Percentiles rank a stretch among this genome's conserved stretches.
Conservation (phyloP, 2,797 vertebrate species). For the Iguana delicatissima region DNA sequence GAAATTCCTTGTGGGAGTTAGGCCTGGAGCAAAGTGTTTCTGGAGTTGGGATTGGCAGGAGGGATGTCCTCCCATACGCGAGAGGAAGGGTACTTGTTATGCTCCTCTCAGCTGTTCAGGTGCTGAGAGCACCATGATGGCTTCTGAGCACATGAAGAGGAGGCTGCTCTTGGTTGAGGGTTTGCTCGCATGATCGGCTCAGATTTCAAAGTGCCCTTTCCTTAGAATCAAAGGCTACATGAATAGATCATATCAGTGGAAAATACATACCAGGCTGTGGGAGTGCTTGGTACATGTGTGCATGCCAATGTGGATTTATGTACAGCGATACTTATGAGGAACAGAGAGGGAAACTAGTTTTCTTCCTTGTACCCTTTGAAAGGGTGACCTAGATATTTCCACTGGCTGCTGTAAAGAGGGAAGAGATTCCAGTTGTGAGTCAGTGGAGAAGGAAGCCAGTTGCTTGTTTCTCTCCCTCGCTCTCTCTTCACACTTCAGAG, state of each 20-base stretch:
- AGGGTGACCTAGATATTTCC: constrained; percentile 14
- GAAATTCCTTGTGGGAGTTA: neutral
- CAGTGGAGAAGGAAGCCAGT: neutral
- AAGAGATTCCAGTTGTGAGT: neutral
- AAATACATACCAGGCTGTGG: constrained; percentile 1
- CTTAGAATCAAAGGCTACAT: constrained; percentile 46
- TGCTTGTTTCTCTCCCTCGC: neutral
- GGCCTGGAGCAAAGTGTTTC: neutral
- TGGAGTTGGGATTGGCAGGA: neutral
- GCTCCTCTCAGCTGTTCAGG: constrained; percentile 30
- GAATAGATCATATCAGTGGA: constrained; percentile 26
- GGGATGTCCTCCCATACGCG: neutral
- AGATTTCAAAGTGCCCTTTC: constrained; percentile 41
- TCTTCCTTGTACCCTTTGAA: constrained; percentile 13
- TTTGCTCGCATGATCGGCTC: neutral
- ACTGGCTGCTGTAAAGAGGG: neutral
- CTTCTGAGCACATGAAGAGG: neutral
- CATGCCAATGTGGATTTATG: constrained; percentile 17
- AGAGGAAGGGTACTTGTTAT: neutral
- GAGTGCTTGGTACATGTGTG: neutral
- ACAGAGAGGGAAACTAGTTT: constrained; percentile 6
- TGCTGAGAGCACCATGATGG: constrained; percentile 7
- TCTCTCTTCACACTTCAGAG: neutral
- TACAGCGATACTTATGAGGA: constrained; percentile 7
- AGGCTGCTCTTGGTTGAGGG: neutral